These are phyloP conservation scores for Mesorhabditis spiculigera DNA, from an alignment of 2,888 invertebrate genomes.

Conservation along the genomic window DNA sequence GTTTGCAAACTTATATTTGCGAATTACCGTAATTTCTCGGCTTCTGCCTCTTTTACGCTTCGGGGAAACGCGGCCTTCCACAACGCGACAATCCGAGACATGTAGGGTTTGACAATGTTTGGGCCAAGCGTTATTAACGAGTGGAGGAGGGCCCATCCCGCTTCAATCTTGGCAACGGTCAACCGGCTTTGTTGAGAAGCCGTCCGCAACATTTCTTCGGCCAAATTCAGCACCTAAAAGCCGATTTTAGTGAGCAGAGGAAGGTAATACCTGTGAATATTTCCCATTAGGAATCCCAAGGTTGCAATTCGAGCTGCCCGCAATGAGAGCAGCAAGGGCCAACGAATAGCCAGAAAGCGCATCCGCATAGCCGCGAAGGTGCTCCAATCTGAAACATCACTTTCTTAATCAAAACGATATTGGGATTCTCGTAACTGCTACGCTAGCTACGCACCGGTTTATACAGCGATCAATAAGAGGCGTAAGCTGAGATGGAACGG, in stretches of 20 bases:
- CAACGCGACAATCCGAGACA: slow-evolving; percentile 86
- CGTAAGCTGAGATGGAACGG: slow-evolving; percentile 88
- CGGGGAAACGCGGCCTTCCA: slow-evolving; percentile 98
- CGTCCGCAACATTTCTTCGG: slow-evolving; percentile 88
- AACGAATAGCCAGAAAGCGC: slow-evolving; percentile 78
- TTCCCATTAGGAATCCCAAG: slow-evolving; percentile 92
- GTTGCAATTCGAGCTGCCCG: slow-evolving; percentile 83
- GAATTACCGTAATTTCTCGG: slow-evolving; percentile 71
- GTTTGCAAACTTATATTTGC: neutral
- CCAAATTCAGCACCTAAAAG: slow-evolving; percentile 79
- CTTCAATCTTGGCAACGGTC: slow-evolving; percentile 88
- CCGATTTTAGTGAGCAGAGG: slow-evolving; percentile 58
- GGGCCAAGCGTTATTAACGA: slow-evolving; percentile 83
- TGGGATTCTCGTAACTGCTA: neutral
- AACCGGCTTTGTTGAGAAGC: slow-evolving; percentile 93
- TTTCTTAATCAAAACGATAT: neutral
- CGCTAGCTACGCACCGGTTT: slow-evolving; percentile 24
- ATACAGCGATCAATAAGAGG: slow-evolving; percentile 76
- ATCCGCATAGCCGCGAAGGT: slow-evolving; percentile 77
- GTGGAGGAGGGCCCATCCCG: slow-evolving; percentile 94
- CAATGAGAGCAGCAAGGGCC: slow-evolving; percentile 84
- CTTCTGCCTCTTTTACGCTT: slow-evolving; percentile 90
- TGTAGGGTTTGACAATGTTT: slow-evolving; percentile 61
- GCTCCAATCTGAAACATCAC: slow-evolving; percentile 74
- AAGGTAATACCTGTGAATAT: slow-evolving; percentile 72